Percentiles rank a stretch among this genome's conserved stretches.
Evolutionary conservation across 2,888 invertebrate species (phyloP).

Genomic region (Punctoribates punctum): DNA sequence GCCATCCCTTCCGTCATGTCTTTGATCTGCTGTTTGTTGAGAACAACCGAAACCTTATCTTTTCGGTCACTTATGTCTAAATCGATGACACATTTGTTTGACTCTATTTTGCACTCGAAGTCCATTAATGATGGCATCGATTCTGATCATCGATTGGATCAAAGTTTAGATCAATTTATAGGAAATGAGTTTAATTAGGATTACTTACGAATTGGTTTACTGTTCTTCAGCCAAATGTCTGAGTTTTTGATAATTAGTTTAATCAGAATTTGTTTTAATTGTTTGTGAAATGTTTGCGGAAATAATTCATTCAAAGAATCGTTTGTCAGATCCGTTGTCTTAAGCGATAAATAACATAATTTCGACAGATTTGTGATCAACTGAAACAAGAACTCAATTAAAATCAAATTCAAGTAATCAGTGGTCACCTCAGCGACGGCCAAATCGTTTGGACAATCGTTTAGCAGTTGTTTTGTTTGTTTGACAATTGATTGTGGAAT

Average conservation of each 20-base stretch:
- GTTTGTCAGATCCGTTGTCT: background rate
- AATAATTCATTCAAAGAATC: constrained; percentile 10
- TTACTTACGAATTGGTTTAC: constrained; percentile 5
- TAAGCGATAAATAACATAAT: background rate
- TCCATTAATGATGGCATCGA: constrained; percentile 25
- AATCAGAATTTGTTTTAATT: constrained; percentile 6
- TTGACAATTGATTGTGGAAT: background rate
- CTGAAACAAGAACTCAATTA: background rate
- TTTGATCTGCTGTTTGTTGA: background rate
- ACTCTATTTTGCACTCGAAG: constrained; percentile 24
- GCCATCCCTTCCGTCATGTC: constrained; percentile 19
- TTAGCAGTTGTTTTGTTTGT: background rate
- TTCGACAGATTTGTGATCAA: background rate
- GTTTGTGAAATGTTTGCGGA: constrained; percentile 2
- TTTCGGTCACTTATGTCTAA: background rate
- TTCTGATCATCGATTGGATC: background rate
- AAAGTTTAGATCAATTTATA: no score
- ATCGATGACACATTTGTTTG: constrained; percentile 19
- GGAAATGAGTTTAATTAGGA: background rate
- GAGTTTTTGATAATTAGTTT: constrained; percentile 1
- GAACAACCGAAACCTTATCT: background rate
- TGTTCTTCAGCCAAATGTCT: background rate
- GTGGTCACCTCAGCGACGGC: background rate
- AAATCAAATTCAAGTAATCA: background rate
- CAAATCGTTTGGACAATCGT: background rate